A percentile compares a stretch with the other conserved stretches of the same genome.
phyloP scores from a whole-genome alignment of 2,888 invertebrate species.

The Agapostemon virescens region DNA sequence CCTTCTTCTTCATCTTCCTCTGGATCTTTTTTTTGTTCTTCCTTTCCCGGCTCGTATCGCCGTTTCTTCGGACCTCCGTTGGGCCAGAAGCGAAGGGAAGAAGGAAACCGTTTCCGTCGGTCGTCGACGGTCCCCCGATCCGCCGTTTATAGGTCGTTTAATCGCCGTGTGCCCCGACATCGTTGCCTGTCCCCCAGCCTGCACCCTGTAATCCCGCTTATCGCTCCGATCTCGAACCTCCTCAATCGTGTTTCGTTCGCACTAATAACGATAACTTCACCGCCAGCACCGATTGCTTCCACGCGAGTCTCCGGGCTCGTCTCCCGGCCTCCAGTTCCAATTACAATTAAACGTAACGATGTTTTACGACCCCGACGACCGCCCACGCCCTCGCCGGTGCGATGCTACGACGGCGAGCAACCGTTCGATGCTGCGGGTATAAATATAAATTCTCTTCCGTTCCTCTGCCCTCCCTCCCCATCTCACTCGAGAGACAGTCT shows the following conservation, averaged over 20 bases:
- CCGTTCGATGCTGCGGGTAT: not conserved
- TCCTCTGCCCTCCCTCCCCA: not conserved
- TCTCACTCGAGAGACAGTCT: too few species aligned
- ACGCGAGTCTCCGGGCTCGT: not conserved
- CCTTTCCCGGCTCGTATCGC: not conserved
- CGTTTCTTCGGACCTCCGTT: slow-evolving; percentile 3
- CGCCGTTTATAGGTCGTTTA: slow-evolving; percentile 45
- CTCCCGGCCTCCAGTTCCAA: slow-evolving; percentile 2
- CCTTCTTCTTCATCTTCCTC: not conserved
- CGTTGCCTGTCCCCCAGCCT: slow-evolving; percentile 37
- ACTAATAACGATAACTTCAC: slow-evolving; percentile 31
- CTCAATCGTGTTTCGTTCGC: slow-evolving; percentile 42
- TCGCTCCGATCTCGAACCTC: slow-evolving; percentile 35
- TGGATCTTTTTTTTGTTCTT: not conserved
- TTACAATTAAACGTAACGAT: slow-evolving; percentile 29
- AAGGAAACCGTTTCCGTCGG: not conserved
- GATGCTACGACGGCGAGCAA: not conserved
- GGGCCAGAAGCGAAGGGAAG: slow-evolving; percentile 25
- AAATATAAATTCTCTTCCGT: slow-evolving; percentile 16
- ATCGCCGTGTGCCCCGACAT: slow-evolving; percentile 31
- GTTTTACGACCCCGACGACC: slow-evolving; percentile 12
- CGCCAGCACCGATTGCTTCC: not conserved
- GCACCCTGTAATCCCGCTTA: slow-evolving; percentile 27
- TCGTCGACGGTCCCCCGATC: slow-evolving; percentile 35
- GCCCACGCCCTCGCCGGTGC: not conserved